These are phyloP conservation scores for Pygoscelis antarcticus DNA, from an alignment of 2,113 vertebrate genomes.

Conservation along the genomic window DNA sequence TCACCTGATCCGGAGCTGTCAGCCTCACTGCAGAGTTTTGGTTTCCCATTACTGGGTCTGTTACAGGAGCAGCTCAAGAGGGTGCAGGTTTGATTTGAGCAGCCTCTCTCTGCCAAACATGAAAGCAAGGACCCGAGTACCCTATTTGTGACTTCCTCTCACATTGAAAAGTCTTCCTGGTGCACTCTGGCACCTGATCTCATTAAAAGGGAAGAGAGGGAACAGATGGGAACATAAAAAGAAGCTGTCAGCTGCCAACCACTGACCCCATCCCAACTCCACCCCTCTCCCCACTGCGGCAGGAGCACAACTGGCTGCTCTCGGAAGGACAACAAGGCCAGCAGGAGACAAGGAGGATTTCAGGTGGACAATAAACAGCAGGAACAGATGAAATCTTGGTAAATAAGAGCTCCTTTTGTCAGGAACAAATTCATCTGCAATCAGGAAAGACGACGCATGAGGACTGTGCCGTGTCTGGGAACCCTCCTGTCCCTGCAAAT, in stretches of 20 bases:
- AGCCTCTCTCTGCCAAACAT: background rate
- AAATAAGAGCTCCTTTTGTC: background rate
- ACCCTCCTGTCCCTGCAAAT: background rate
- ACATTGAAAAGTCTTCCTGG: slow-evolving; percentile 13
- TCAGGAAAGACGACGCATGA: background rate
- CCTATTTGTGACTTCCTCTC: slow-evolving; percentile 15
- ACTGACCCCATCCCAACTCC: slow-evolving; percentile 15
- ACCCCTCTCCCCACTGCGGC: background rate
- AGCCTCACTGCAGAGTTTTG: background rate
- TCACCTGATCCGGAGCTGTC: background rate
- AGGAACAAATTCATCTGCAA: background rate
- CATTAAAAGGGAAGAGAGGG: slow-evolving; percentile 53
- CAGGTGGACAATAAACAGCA: background rate
- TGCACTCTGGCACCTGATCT: slow-evolving; percentile 34
- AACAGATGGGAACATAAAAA: slow-evolving; percentile 68
- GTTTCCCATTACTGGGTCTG: background rate
- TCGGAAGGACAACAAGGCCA: slow-evolving; percentile 22
- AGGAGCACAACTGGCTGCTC: background rate
- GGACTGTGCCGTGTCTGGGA: background rate
- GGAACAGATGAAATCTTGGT: background rate
- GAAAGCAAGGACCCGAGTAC: background rate
- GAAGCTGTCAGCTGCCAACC: slow-evolving; percentile 33
- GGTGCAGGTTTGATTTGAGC: background rate
- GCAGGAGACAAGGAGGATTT: background rate
- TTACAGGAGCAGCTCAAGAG: background rate